These are phyloP conservation scores for Chrysogorgia sp. DNA, from an alignment of 92 coral and sea anemone genomes.

Conservation along the genomic window DNA sequence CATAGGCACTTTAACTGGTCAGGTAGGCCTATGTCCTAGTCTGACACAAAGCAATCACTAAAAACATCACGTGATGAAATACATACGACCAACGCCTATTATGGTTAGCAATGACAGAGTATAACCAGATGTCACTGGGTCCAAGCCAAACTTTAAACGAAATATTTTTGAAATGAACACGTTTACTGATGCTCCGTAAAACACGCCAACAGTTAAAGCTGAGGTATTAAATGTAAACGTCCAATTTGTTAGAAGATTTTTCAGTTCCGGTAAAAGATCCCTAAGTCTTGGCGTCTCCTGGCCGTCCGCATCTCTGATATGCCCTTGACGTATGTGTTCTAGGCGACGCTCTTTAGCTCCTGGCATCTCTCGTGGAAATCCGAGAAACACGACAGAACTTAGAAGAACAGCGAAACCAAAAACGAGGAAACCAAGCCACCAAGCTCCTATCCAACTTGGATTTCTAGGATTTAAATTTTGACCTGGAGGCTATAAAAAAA, in stretches of 20 bases:
- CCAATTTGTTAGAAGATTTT: conserved; percentile 70
- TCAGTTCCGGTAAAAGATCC: conserved; percentile 47
- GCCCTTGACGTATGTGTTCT: conserved; percentile 12
- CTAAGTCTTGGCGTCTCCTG: background rate
- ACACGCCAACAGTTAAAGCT: conserved; percentile 20
- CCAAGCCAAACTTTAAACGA: conserved; percentile 67
- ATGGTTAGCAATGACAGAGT: conserved; percentile 35
- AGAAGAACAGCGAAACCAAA: background rate
- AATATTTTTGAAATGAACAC: conserved; percentile 74
- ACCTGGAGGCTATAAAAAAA: conserved; percentile 19
- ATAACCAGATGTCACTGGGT: conserved; percentile 61
- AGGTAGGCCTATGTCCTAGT: too few species aligned
- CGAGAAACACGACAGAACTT: background rate
- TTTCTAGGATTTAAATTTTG: conserved; percentile 30
- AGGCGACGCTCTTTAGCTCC: conserved; percentile 82
- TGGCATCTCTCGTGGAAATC: conserved; percentile 77
- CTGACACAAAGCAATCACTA: too few species aligned
- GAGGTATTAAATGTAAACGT: conserved; percentile 74
- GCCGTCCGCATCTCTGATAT: background rate
- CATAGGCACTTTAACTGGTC: too few species aligned
- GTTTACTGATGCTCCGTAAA: conserved; percentile 61
- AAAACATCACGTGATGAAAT: background rate
- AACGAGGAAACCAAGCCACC: conserved; percentile 77
- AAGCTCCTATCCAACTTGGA: conserved; percentile 85
- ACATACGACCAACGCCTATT: background rate